Base-by-base conservation (phyloP, 2,113 vertebrate genomes). In the Amazona vittata region DNA sequence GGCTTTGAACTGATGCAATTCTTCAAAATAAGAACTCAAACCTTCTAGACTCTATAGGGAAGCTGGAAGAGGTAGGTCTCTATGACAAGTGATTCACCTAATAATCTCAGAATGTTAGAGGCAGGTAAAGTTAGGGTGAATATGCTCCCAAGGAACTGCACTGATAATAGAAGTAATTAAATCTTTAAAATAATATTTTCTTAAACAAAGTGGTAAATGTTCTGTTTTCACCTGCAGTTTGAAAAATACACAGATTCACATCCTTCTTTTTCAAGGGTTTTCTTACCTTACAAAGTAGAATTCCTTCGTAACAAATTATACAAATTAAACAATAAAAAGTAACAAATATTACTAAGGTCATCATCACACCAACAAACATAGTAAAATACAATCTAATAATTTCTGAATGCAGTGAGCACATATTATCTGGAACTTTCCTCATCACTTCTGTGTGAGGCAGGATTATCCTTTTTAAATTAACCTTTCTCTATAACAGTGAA, bases 231-330 rank as follows among this genome's bases (percentile, higher is more conserved):
- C 14, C 20, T 35, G 15, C 9, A 4, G 16, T 77, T 83, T 57
- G 35, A 86, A 88, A 86, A 10, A 18, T 0, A 0, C 9, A 28
- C 3, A 8, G 59, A 52, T 18, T 69, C 9, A 37, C 5, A 74
- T 39, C 5, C 5, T 74, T 68, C 35, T 5, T 81, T 60, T 76
- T 57, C 4, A 55, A 46, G 33, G 33, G 6, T 20, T 92, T 83
- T 79, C 41, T 50, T 70, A 53, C 10, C 37, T 81, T 62, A 35
- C 55, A 21, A 83, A 78, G 33, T 8, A 67, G 12, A 79, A 70
- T 28, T 5, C 2, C 63, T 77, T 49, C 4, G 33, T 31, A 43
- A 62, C 24, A 63, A 69, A 63, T 71, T 39, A 10, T 25, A 37
- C 46, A 10, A 79, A 33, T 71, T 3, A 55, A 86, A 74, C 3